Conservation (phyloP, 2,888 invertebrate species). For the Cerastoderma edule region DNA sequence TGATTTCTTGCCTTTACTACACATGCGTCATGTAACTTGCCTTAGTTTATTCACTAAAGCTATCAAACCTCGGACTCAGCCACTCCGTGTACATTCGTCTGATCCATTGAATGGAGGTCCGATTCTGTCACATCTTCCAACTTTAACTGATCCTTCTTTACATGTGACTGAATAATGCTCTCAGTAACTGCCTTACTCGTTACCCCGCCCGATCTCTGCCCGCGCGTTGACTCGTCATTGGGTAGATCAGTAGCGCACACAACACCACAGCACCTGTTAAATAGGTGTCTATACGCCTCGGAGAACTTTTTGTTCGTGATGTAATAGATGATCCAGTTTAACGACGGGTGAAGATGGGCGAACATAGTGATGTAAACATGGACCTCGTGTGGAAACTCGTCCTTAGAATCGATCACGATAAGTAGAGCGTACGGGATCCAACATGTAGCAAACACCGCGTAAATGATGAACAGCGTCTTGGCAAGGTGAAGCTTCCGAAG, state of each 20-base stretch:
- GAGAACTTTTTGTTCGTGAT: slow-evolving; percentile 64
- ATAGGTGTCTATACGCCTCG: slow-evolving; percentile 26
- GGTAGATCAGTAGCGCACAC: background rate
- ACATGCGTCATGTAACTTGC: no score
- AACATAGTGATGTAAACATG: slow-evolving; percentile 68
- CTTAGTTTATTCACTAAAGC: no score
- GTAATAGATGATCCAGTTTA: slow-evolving; percentile 71
- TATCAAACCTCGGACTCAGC: background rate
- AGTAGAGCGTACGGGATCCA: slow-evolving; percentile 75
- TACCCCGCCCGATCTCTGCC: background rate
- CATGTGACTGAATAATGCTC: background rate
- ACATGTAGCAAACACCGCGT: slow-evolving; percentile 69
- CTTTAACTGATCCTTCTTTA: background rate
- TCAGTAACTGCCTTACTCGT: background rate
- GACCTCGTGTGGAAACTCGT: slow-evolving; percentile 64
- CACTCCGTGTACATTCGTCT: background rate
- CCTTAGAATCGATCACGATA: slow-evolving; percentile 65
- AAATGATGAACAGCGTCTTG: slow-evolving; percentile 71
- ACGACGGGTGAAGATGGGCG: slow-evolving; percentile 70
- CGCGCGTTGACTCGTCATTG: background rate
- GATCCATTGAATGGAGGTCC: background rate
- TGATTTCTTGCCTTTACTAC: background rate
- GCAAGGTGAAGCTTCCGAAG: slow-evolving; percentile 54
- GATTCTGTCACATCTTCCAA: background rate
- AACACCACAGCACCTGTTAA: slow-evolving; percentile 2